Percentiles rank a stretch among this genome's conserved stretches.
Conservation (phyloP, 2,888 invertebrate species). For the Tribolium freemani region DNA sequence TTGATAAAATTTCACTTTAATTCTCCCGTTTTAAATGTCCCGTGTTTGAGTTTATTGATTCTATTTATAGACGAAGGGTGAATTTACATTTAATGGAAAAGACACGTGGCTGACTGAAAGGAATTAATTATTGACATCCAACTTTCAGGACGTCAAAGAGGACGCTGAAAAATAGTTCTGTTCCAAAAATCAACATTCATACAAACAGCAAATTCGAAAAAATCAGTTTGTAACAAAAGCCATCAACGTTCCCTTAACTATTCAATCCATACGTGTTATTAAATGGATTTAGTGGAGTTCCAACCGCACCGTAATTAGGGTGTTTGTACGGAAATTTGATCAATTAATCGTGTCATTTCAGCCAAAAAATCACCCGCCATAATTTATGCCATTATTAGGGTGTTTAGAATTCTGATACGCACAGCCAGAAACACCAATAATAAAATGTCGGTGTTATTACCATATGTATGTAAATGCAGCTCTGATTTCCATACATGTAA, state of each 20-base stretch:
- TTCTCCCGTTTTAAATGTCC: too few species aligned
- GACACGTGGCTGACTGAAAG: too few species aligned
- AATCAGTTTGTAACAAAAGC: background rate
- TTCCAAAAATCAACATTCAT: too few species aligned
- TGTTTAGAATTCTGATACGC: background rate
- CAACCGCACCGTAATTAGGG: slow-evolving; percentile 21
- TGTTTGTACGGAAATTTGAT: slow-evolving; percentile 28
- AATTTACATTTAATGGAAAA: too few species aligned
- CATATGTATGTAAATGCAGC: background rate
- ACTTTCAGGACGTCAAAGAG: too few species aligned
- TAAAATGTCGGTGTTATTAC: background rate
- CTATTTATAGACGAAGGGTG: too few species aligned
- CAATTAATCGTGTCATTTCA: slow-evolving; percentile 13
- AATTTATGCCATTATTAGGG: background rate
- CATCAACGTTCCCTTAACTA: background rate
- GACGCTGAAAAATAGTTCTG: too few species aligned
- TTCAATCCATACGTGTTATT: background rate
- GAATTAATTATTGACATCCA: too few species aligned
- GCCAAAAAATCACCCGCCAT: background rate
- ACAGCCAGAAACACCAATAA: background rate
- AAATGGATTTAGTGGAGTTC: background rate
- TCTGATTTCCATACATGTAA: background rate
- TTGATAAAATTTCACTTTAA: too few species aligned
- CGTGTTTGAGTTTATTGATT: too few species aligned
- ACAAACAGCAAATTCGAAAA: background rate